Conservation (phyloP, 2,113 vertebrate genomes). For the Geococcyx californianus region DNA sequence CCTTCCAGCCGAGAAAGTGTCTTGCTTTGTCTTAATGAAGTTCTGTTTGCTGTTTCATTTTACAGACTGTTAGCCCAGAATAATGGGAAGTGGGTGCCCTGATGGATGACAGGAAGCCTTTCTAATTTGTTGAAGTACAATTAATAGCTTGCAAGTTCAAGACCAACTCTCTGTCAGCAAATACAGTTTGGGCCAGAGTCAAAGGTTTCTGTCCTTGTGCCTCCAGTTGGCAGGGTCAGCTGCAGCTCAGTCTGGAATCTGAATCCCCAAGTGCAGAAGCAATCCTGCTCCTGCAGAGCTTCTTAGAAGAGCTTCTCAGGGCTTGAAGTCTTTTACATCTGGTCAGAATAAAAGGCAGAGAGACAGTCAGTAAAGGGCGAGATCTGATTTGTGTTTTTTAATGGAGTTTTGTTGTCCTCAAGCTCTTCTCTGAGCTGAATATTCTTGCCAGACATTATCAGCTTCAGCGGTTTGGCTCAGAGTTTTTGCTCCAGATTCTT, state of each 20-base stretch:
- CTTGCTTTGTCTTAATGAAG: conserved; percentile 31
- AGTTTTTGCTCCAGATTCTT: conserved; percentile 62
- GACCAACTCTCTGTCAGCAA: background rate
- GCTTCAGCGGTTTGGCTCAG: conserved; percentile 49
- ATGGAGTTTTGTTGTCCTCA: conserved; percentile 19
- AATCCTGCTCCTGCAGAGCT: background rate
- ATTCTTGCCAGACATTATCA: conserved; percentile 64
- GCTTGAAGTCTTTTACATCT: background rate
- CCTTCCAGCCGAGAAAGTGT: background rate
- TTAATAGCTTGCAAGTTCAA: conserved; percentile 35
- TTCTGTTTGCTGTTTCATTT: conserved; percentile 21
- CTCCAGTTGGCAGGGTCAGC: background rate
- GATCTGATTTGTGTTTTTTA: background rate
- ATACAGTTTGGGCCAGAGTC: background rate
- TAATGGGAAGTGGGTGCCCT: conserved; percentile 25
- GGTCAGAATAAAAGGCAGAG: conserved; percentile 40
- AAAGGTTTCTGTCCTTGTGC: conserved; percentile 8
- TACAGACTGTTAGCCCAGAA: conserved; percentile 41
- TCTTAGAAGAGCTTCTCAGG: background rate
- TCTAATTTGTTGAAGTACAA: conserved; percentile 41
- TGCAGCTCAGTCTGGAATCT: background rate
- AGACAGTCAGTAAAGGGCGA: conserved; percentile 13
- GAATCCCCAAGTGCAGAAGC: background rate
- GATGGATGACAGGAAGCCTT: conserved; percentile 13
- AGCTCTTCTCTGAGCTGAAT: background rate